phyloP scores from a whole-genome alignment of 1,140 invertebrate genomes.

The Colletes latitarsis region DNA sequence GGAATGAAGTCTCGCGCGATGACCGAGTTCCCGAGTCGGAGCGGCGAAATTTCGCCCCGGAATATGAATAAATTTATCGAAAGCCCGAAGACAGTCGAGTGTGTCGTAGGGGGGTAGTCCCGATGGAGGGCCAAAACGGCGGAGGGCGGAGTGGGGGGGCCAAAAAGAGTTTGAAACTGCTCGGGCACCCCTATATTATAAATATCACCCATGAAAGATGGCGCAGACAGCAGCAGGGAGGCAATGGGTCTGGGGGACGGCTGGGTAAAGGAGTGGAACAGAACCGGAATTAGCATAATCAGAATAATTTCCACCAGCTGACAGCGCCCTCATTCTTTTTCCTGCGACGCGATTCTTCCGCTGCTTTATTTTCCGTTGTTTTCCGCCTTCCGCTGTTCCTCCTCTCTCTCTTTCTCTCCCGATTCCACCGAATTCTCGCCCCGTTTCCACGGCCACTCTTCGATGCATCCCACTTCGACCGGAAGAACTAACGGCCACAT shows the following conservation, averaged over 20 bases:
- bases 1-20: background rate
- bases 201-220: conserved; percentile 81
- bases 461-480: conserved; percentile 61
- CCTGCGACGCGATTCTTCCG: conserved; percentile 78
- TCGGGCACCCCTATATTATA: conserved; percentile 81
- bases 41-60: conserved; percentile 58
- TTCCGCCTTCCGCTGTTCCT: conserved; percentile 73
- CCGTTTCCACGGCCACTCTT: conserved; percentile 68
- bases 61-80: conserved; percentile 77
- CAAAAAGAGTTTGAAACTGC: conserved; percentile 81
- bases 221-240: conserved; percentile 80
- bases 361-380: conserved; percentile 80
- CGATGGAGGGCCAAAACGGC: conserved; percentile 59
- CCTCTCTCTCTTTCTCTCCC: conserved; percentile 6
- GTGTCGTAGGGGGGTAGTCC: conserved; percentile 36
- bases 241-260: conserved; percentile 72
- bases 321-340: conserved; percentile 82
- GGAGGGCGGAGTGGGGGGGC: conserved; percentile 46
- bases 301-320: conserved; percentile 83
- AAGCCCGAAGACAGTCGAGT: conserved; percentile 51
- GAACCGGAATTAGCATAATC: conserved; percentile 83
- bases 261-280: conserved; percentile 82
- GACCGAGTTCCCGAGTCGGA: conserved; percentile 50
- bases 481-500: conserved; percentile 56
- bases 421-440: conserved; percentile 69